Evolutionary conservation across 2,113 vertebrate genomes (phyloP).

Genomic region (Strix aluco): DNA sequence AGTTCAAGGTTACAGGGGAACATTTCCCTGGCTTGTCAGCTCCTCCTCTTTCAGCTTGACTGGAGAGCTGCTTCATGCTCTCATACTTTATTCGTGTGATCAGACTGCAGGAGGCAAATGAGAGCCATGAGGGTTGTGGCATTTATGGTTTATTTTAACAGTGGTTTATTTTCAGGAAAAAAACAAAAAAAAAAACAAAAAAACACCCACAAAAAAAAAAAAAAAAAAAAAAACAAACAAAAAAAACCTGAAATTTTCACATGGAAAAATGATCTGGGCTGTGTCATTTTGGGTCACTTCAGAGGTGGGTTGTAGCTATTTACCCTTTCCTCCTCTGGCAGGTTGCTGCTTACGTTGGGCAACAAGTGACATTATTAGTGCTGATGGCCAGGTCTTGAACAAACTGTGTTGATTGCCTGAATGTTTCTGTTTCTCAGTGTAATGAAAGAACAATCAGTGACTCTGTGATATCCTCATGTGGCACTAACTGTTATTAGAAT

Average conservation of each 20-base stretch:
- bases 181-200: too few species aligned
- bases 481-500: conserved; percentile 35
- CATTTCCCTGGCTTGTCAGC: conserved; percentile 56
- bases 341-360: neutral
- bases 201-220: too few species aligned
- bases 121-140: conserved; percentile 14
- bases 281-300: neutral
- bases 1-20: conserved; percentile 68
- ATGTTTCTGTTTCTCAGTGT: conserved; percentile 44
- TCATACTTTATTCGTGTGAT: conserved; percentile 40
- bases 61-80: conserved; percentile 34
- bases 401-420: conserved; percentile 36
- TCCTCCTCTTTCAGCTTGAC: conserved; percentile 60
- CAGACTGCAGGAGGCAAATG: conserved; percentile 54
- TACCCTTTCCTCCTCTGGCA: neutral
- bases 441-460: conserved; percentile 50
- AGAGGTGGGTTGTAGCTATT: neutral
- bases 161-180: neutral
- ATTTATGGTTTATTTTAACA: conserved; percentile 46
- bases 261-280: neutral
- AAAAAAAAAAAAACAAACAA: neutral
- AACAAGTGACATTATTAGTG: conserved; percentile 26
- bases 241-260: neutral
- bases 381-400: conserved; percentile 36
- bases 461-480: neutral